Evolutionary conservation across 1,140 invertebrate species (phyloP).

Genomic region (Magallana gigas): DNA sequence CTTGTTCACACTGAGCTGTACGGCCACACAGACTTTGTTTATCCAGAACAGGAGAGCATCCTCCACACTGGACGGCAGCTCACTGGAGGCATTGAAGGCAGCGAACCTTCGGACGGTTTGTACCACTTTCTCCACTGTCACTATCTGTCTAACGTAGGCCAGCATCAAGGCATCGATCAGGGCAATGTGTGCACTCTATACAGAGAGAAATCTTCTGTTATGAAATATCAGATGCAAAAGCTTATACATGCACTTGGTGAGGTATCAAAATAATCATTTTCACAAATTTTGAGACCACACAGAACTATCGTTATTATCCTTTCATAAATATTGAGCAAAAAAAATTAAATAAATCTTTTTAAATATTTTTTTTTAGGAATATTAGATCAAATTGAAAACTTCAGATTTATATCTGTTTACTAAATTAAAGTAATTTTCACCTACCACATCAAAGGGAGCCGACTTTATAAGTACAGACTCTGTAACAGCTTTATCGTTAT

Average conservation of each 20-base stretch:
- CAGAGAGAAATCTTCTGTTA: background rate
- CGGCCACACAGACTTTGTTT: constrained; percentile 87
- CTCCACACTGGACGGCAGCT: constrained; percentile 87
- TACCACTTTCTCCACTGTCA: constrained; percentile 91
- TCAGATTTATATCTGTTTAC: no score
- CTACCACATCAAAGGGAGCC: constrained; percentile 95
- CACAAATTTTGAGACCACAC: no score
- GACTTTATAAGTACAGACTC: constrained; percentile 98
- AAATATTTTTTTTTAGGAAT: no score
- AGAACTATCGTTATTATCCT: no score
- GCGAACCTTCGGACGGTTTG: constrained; percentile 86
- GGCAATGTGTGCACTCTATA: constrained; percentile 94
- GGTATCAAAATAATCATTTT: no score
- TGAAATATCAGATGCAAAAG: no score
- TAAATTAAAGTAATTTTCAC: constrained; percentile 63
- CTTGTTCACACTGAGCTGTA: constrained; percentile 57
- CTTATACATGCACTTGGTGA: no score
- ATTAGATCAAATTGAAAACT: no score
- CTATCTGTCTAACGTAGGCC: constrained; percentile 95
- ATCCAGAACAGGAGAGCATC: constrained; percentile 95
- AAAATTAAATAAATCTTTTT: no score
- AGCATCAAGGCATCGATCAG: constrained; percentile 98
- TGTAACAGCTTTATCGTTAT: constrained; percentile 91
- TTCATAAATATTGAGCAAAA: no score
- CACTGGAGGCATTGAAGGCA: constrained; percentile 80